phyloP scores from a whole-genome alignment of 1,140 invertebrate genomes.

The Maconellicoccus hirsutus region DNA sequence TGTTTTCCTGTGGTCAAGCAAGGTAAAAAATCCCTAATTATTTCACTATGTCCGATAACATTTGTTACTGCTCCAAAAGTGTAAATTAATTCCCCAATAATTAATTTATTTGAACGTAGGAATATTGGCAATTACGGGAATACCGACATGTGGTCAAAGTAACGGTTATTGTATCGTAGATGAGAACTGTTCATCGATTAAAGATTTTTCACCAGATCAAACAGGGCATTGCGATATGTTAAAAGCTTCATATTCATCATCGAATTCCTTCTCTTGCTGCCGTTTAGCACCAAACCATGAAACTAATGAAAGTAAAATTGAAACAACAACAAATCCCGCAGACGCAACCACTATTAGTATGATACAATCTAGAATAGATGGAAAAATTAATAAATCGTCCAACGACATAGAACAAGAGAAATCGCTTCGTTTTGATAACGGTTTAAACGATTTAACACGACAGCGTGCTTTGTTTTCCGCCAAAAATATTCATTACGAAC shows the following conservation, averaged over 20 bases:
- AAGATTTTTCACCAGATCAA: slow-evolving; percentile 36
- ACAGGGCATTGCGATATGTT: slow-evolving; percentile 37
- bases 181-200: slow-evolving; percentile 34
- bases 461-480: background rate
- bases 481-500: too few species aligned
- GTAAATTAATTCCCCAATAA: too few species aligned
- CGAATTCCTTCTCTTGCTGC: slow-evolving; percentile 37
- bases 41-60: too few species aligned
- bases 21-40: too few species aligned
- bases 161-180: slow-evolving; percentile 38
- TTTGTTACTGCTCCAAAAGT: too few species aligned
- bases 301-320: background rate
- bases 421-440: background rate
- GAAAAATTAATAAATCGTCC: background rate
- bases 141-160: slow-evolving; percentile 35
- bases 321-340: background rate
- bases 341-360: background rate
- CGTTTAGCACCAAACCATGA: background rate
- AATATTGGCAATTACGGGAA: slow-evolving; percentile 39
- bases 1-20: too few species aligned
- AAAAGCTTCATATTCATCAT: slow-evolving; percentile 36
- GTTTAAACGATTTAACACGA: background rate
- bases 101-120: slow-evolving; percentile 32
- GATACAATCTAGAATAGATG: too few species aligned
- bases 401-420: background rate